Percentiles rank a stretch among this genome's conserved stretches.
These are phyloP conservation scores for Forpus xanthops DNA, from an alignment of 2,797 vertebrate genomes.

Conservation along the genomic window DNA sequence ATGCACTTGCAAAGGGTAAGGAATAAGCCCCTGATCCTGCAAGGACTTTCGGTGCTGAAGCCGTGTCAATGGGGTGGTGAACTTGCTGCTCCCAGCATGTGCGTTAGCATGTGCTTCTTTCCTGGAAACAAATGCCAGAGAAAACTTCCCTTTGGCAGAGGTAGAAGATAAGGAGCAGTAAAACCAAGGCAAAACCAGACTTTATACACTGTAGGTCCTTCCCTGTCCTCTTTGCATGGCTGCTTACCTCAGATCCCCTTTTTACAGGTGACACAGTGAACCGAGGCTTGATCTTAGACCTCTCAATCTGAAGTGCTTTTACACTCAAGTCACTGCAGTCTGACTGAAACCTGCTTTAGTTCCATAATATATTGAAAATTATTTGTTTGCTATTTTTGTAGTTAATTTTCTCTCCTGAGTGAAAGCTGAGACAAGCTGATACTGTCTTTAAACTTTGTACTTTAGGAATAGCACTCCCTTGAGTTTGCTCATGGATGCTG, in stretches of 20 bases:
- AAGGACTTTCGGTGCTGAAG: not conserved
- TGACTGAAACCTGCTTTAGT: not conserved
- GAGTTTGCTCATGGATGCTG: not conserved
- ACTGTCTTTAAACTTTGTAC: not conserved
- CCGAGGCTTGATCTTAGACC: not conserved
- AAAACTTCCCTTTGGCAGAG: not conserved
- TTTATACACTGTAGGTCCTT: rapidly evolving
- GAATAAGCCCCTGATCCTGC: not conserved
- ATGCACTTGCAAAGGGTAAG: not conserved
- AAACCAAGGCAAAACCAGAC: not conserved
- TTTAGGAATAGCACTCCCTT: not conserved
- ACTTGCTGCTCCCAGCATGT: not conserved
- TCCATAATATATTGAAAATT: not conserved
- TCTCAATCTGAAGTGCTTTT: not conserved
- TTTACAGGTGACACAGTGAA: not conserved
- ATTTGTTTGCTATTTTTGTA: not conserved
- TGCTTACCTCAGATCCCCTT: not conserved
- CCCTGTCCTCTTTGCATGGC: not conserved
- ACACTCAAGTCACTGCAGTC: not conserved
- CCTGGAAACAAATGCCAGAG: not conserved
- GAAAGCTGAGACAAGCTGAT: not conserved
- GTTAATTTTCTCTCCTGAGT: not conserved
- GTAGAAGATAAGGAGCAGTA: not conserved
- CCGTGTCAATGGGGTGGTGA: not conserved
- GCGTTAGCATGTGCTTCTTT: not conserved